Evolutionary conservation across 2,888 invertebrate genomes (phyloP).

Genomic region (Tromatobia lineatoria): DNA sequence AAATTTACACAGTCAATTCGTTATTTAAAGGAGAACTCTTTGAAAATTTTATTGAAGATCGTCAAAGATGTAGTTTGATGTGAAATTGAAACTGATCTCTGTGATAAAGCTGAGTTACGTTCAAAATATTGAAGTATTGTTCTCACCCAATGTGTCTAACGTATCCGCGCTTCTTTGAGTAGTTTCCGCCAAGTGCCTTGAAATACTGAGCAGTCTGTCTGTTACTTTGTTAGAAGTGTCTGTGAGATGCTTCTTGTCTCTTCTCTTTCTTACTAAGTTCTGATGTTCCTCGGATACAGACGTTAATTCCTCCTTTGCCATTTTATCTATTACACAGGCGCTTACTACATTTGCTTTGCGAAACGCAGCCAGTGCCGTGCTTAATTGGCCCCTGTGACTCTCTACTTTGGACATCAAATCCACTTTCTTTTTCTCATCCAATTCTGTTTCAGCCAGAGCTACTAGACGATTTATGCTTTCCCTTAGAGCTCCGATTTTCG

Average conservation of each 20-base stretch:
- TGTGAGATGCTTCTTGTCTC: slow-evolving; percentile 89
- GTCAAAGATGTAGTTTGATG: too few species aligned
- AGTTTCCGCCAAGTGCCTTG: slow-evolving; percentile 94
- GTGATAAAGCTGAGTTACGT: too few species aligned
- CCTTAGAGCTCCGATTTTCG: slow-evolving; percentile 89
- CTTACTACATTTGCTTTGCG: slow-evolving; percentile 93
- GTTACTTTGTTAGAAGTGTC: slow-evolving; percentile 93
- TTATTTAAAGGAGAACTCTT: too few species aligned
- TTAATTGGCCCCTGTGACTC: slow-evolving; percentile 90
- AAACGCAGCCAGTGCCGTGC: slow-evolving; percentile 91
- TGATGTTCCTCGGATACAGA: slow-evolving; percentile 87
- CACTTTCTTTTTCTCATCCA: slow-evolving; percentile 88
- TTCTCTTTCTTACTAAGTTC: slow-evolving; percentile 89
- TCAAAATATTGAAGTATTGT: slow-evolving; percentile 5
- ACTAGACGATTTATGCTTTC: slow-evolving; percentile 91
- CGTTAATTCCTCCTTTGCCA: slow-evolving; percentile 91
- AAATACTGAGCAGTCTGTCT: slow-evolving; percentile 94
- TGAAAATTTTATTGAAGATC: too few species aligned
- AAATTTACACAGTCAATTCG: too few species aligned
- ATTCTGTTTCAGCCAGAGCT: slow-evolving; percentile 86
- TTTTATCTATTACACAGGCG: slow-evolving; percentile 92
- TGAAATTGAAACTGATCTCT: too few species aligned
- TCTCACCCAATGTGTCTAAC: slow-evolving; percentile 90
- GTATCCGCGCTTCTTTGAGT: slow-evolving; percentile 95
- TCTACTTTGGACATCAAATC: slow-evolving; percentile 89